phyloP scores from a whole-genome alignment of 1,140 invertebrate genomes.

The Hyles vespertilio region DNA sequence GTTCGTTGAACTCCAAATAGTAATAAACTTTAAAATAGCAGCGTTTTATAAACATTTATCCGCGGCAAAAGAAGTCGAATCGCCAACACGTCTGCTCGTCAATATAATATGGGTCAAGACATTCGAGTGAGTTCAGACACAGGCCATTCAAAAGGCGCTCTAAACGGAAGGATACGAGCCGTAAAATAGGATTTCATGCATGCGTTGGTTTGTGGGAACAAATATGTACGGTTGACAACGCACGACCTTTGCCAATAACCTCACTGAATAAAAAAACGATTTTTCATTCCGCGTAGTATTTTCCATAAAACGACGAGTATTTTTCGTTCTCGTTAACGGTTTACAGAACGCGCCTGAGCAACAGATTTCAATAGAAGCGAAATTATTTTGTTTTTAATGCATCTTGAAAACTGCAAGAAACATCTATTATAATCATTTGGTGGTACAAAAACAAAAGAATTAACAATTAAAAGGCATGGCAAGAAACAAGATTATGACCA shows the following conservation, averaged over 20 bases:
- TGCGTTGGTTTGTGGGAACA: conserved; percentile 67
- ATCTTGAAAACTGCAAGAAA: no score
- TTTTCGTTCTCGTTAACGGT: conserved; percentile 9
- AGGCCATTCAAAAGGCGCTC: conserved; percentile 64
- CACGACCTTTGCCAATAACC: conserved; percentile 58
- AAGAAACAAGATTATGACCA: no score
- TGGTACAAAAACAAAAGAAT: no score
- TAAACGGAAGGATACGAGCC: conserved; percentile 65
- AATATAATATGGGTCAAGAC: conserved; percentile 46
- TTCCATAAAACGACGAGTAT: conserved; percentile 10
- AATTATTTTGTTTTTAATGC: no score
- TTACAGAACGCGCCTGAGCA: conserved; percentile 1
- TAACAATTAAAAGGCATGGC: no score
- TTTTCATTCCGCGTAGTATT: conserved; percentile 22
- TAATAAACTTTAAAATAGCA: no score
- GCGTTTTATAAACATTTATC: not conserved
- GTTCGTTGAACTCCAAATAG: no score
- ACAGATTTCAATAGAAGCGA: not conserved
- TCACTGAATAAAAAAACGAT: conserved; percentile 34
- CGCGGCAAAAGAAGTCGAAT: conserved; percentile 16
- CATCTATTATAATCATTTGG: no score
- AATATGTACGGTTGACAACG: conserved; percentile 66
- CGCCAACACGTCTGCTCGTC: conserved; percentile 21
- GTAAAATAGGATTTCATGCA: conserved; percentile 74
- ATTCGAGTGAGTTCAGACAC: conserved; percentile 51